These are phyloP conservation scores for Lasiurus cinereus DNA, from an alignment of 2,113 vertebrate genomes.

Conservation along the genomic window DNA sequence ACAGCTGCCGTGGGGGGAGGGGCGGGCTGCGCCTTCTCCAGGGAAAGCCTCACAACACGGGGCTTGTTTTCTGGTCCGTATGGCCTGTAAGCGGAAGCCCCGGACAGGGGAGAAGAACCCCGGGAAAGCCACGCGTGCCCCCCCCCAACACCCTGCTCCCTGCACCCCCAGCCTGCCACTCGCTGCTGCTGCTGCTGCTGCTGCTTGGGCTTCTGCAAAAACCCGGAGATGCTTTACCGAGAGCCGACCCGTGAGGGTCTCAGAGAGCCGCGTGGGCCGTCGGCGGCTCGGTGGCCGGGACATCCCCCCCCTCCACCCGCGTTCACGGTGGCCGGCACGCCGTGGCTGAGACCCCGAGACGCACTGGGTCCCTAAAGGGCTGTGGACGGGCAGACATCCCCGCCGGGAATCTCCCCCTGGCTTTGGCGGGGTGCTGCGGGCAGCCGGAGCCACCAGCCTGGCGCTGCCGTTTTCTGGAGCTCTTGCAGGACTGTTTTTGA, in stretches of 20 bases:
- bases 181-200: neutral
- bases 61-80: conserved; percentile 69
- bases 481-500: neutral
- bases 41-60: conserved; percentile 82
- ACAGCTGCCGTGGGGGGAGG: conserved; percentile 82
- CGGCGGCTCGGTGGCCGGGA: too few species aligned
- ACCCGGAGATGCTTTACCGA: neutral
- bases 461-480: too few species aligned
- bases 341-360: neutral
- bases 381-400: too few species aligned
- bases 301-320: neutral
- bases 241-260: conserved; percentile 75
- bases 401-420: too few species aligned
- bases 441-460: too few species aligned
- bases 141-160: fast-evolving
- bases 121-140: neutral
- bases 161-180: neutral
- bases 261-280: conserved; percentile 51
- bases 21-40: conserved; percentile 77
- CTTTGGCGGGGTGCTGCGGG: too few species aligned
- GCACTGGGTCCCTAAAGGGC: too few species aligned
- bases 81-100: conserved; percentile 63
- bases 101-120: neutral
- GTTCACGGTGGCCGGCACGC: neutral
- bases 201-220: neutral